Percentiles rank a stretch among this genome's conserved stretches.
Conservation (phyloP, 2,797 vertebrate species). For the Vespertilio murinus region DNA sequence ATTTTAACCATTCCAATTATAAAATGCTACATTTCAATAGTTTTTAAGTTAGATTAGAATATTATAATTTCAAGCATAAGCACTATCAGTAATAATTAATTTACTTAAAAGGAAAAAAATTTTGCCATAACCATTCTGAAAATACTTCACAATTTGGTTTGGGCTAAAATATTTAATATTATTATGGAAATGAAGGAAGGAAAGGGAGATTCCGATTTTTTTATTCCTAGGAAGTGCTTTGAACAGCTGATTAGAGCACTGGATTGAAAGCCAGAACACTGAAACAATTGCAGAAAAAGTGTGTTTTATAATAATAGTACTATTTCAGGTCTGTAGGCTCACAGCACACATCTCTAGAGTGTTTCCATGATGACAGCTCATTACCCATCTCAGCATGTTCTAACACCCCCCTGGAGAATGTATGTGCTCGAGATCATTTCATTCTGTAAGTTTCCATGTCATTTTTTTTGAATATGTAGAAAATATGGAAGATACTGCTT, state of each 20-base stretch:
- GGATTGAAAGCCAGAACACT: not conserved
- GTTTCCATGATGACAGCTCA: constrained; percentile 61
- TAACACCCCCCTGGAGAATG: constrained; percentile 53
- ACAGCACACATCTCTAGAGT: constrained; percentile 42
- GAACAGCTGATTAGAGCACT: not conserved
- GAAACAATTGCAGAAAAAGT: constrained; percentile 21
- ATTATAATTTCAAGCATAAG: constrained; percentile 28
- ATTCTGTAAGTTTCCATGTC: constrained; percentile 52
- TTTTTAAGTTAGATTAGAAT: constrained; percentile 3
- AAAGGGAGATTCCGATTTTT: not conserved
- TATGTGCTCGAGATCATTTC: constrained; percentile 61
- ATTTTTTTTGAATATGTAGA: constrained; percentile 35
- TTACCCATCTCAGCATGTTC: constrained; percentile 62
- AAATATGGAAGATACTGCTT: constrained; percentile 38
- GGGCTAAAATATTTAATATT: not conserved
- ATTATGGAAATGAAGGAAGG: not conserved
- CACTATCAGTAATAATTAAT: constrained; percentile 21
- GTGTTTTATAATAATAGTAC: constrained; percentile 13
- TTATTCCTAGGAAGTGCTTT: constrained; percentile 2
- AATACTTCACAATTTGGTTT: not conserved
- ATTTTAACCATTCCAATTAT: constrained; percentile 10
- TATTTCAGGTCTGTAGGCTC: not conserved
- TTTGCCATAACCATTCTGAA: not conserved
- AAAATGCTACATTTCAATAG: constrained; percentile 26
- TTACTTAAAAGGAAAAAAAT: not conserved